A percentile compares a stretch with the other conserved stretches of the same genome.
Evolutionary conservation across 2,797 vertebrate species (phyloP).

Genomic region (Avahi laniger): DNA sequence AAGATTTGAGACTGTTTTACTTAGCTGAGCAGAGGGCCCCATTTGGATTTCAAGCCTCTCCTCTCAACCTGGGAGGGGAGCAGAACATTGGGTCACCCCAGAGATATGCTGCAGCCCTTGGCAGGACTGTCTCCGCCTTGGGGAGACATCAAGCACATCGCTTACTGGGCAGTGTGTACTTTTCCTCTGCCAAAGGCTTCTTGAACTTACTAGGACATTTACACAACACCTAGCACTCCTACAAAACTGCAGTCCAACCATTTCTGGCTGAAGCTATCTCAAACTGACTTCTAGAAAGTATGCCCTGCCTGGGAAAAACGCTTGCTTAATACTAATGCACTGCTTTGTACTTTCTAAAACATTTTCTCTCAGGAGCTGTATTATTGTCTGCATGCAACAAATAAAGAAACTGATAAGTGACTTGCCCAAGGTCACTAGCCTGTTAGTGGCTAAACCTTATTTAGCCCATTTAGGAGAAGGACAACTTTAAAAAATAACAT

Average conservation of each 20-base stretch:
- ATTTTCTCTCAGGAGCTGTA: not conserved
- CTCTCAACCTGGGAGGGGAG: constrained; percentile 58
- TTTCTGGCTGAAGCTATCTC: not conserved
- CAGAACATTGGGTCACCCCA: constrained; percentile 35
- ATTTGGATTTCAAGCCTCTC: constrained; percentile 79
- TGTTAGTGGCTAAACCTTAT: not conserved
- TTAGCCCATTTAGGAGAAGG: constrained; percentile 2
- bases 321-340: not conserved
- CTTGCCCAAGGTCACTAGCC: constrained; percentile 1
- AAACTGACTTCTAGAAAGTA: not conserved
- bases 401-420: not conserved
- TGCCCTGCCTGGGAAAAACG: not conserved
- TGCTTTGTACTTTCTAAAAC: not conserved
- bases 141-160: constrained; percentile 48
- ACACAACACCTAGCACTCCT: constrained; percentile 50
- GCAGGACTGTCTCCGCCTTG: constrained; percentile 16
- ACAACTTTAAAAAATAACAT: not conserved
- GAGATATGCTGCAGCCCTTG: constrained; percentile 29
- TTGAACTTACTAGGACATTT: constrained; percentile 58
- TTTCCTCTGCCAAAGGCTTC: constrained; percentile 66
- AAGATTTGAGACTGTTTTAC: constrained; percentile 84
- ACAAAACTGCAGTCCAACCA: not conserved
- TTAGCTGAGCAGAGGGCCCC: constrained; percentile 80
- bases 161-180: constrained; percentile 49
- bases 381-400: not conserved